Base-by-base conservation (phyloP, 1,140 invertebrate species). In the Drosophila bipectinata region DNA sequence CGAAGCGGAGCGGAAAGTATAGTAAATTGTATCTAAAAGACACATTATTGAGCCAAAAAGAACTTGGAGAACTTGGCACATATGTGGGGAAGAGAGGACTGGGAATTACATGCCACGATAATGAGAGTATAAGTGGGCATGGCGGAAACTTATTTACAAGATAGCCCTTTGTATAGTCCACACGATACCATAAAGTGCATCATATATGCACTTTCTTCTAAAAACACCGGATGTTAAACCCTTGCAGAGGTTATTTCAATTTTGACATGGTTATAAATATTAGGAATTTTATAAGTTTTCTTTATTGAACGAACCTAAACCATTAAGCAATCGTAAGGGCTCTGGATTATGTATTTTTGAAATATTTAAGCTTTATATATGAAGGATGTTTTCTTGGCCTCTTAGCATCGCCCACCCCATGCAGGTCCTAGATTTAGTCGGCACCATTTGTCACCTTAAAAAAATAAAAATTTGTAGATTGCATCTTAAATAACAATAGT, bases 1-100 rank as follows among this genome's bases (percentile, higher is more conserved):
- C 32, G 72, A 56, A 59, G 26, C 63, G 52, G 34, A 49, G 63
- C 26, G 66, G 63, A 64, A 83, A 77, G 67, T 81, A 85, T 87
- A 81, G 82, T 87, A 87, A 85, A 85, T 85, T 85, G 81, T 85
- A 85, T 85, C 82, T 77, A 85, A 87, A 77, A 85, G 81, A 85
- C 87, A 87, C 81, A 87, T 77, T 85, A 85, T 85, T 78, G 81
- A 85, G 80, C 80, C 80, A 81, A 71, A 84, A 72, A 81, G 55
- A 87, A 18, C 18, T 18, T 18, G 18, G 18, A 18, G 18, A 85
- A 85, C 82, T 85, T 80, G 75, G 71, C 69, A 73, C 67, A 82
- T 62, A 77, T 61, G 48, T 48, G 64, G 37, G 45, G 14, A 26
- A 34, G 39, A 14, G 49, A 49, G 72, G 64, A 37, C 58, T 79